Evolutionary conservation across 2,888 invertebrate genomes (phyloP).

Genomic region (Muschampia staudingeri): DNA sequence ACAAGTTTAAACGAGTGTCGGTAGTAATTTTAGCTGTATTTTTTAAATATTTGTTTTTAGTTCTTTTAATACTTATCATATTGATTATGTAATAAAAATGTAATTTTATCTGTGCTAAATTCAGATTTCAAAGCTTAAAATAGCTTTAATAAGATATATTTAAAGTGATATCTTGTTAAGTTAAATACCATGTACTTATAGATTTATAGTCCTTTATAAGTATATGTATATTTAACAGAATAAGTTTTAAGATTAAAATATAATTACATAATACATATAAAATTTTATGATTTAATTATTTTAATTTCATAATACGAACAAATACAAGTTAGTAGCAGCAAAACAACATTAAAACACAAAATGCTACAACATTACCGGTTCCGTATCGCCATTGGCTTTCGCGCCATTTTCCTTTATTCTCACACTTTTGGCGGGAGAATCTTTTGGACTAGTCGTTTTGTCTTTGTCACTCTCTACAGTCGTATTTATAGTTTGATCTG

Average conservation of each 20-base stretch:
- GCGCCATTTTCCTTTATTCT: conserved; percentile 88
- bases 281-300: neutral
- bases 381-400: conserved; percentile 79
- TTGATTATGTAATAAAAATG: too few species aligned
- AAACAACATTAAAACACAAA: conserved; percentile 30
- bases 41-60: too few species aligned
- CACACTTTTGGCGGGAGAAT: conserved; percentile 86
- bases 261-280: neutral
- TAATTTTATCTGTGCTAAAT: too few species aligned
- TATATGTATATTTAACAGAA: too few species aligned
- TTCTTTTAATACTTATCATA: too few species aligned
- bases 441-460: conserved; percentile 77
- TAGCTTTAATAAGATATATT: too few species aligned
- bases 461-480: conserved; percentile 69
- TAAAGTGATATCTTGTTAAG: too few species aligned
- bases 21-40: too few species aligned
- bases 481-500: conserved; percentile 61
- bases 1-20: too few species aligned
- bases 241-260: neutral
- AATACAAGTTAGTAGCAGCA: conserved; percentile 12
- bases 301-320: neutral
- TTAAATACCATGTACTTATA: too few species aligned
- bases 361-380: conserved; percentile 68
- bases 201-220: too few species aligned
- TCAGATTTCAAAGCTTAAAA: too few species aligned